Conservation (phyloP, 2,797 vertebrate genomes). For the Spinibarbus caldwelli region DNA sequence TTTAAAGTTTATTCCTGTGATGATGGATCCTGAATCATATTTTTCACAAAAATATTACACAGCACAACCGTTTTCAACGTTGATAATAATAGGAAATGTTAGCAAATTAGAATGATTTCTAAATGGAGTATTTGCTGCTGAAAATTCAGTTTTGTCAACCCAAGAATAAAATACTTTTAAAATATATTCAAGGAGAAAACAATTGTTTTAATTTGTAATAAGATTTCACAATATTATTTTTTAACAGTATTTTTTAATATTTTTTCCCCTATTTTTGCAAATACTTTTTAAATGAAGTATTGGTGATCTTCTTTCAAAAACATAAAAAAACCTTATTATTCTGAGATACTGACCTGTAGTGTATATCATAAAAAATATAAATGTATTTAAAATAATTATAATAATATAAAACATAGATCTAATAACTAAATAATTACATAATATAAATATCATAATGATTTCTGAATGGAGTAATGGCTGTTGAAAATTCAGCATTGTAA, state of each 20-base stretch:
- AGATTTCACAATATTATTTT: background rate
- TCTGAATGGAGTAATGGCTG: background rate
- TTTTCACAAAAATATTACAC: too few relatives aligned
- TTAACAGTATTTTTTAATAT: background rate
- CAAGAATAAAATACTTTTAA: background rate
- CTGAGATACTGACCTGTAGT: too few relatives aligned
- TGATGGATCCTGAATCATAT: background rate
- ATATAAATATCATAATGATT: background rate
- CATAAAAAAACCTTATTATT: background rate
- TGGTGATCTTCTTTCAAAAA: background rate
- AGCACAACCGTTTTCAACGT: too few relatives aligned
- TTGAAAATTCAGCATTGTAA: background rate
- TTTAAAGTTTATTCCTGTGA: too few relatives aligned
- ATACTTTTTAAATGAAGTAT: background rate
- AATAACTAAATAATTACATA: background rate
- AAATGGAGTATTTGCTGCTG: background rate
- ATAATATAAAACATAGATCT: background rate
- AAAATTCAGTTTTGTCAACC: background rate
- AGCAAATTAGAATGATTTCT: background rate
- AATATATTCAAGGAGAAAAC: background rate
- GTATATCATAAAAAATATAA: background rate
- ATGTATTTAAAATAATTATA: background rate
- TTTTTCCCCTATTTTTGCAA: too few relatives aligned
- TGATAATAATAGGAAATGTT: background rate
- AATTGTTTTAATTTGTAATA: background rate